Evolutionary conservation across 2,797 vertebrate species (phyloP).

Genomic region (Lerista edwardsae): DNA sequence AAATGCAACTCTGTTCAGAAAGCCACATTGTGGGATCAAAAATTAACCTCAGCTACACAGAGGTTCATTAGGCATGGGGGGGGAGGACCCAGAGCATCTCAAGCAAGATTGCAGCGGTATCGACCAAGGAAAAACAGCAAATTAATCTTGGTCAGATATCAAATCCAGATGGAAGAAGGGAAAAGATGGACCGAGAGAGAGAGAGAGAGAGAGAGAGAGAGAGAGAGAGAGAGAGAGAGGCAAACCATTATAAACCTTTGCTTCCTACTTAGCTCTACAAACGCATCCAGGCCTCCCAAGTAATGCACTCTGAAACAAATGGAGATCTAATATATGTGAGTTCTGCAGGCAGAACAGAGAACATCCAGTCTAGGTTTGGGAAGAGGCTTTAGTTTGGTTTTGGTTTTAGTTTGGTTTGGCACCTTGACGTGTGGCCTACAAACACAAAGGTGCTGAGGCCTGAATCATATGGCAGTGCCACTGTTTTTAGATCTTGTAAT

Average conservation of each 20-base stretch:
- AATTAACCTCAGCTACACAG: background rate
- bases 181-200: conserved; percentile 15
- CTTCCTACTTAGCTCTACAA: conserved; percentile 10
- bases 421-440: too few relatives aligned
- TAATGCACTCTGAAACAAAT: conserved; percentile 43
- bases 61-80: conserved; percentile 7
- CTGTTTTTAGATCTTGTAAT: background rate
- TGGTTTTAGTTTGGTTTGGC: background rate
- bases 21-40: background rate
- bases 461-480: background rate
- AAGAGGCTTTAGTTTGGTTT: too few relatives aligned
- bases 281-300: background rate
- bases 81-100: background rate
- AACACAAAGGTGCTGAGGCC: too few relatives aligned
- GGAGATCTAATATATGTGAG: conserved; percentile 9
- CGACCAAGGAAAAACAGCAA: conserved; percentile 4
- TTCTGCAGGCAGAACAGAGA: background rate
- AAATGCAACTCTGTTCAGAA: background rate
- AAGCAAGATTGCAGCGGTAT: background rate
- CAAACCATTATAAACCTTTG: background rate
- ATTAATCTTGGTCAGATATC: background rate
- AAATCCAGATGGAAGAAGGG: conserved; percentile 12
- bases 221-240: too few relatives aligned
- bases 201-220: too few relatives aligned
- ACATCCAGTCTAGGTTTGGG: background rate